Evolutionary conservation across 2,113 vertebrate genomes (phyloP), one percentile per base, ranked within the genome.

Genomic region (Catharus bicknelli): DNA sequence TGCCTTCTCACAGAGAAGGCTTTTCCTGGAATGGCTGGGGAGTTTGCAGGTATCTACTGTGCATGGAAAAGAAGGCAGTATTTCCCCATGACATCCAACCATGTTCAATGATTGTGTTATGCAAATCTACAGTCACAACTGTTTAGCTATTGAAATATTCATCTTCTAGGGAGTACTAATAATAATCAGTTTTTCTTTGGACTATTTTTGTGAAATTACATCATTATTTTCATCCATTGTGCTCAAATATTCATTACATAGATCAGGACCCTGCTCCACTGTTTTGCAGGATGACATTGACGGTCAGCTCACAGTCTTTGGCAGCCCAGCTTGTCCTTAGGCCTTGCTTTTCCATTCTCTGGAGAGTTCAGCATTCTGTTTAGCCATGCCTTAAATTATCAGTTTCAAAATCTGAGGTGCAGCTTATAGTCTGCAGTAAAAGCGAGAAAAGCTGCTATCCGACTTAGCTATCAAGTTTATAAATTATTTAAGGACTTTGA

Each of bases 201-300:
- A 26, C 18, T 48, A 3, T 23, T 76, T 92, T 15, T 68, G 11
- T 72, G 27, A 83, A 90, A 68, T 76, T 5, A 16, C 2, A 0
- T 23, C 5, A 1, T 47, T 93, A 50, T 16, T 38, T 79, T 42
- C 1, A 1, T 29, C 13, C 23, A 53, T 15, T 68, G 14, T 10
- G 11, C 18, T 76, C 27, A 70, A 54, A 22, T 47, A 42, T 63
- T 83, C 62, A 51, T 13, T 30, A 11, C 5, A 5, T 7, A 5
- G 13, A 74, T 54, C 10, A 34, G 9, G 12, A 54, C 7, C 2
- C 29, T 42, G 13, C 27, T 8, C 30, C 69, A 50, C 5, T 4
- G 1, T 55, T 83, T 86, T 57, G 5, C 13, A 7, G 16, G 32
- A 7, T 0, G 0, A 5, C 4, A 15, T 9, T 27, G 9, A 19